Evolutionary conservation across 2,888 invertebrate species (phyloP).

Genomic region (Cecidostiba fungosa): DNA sequence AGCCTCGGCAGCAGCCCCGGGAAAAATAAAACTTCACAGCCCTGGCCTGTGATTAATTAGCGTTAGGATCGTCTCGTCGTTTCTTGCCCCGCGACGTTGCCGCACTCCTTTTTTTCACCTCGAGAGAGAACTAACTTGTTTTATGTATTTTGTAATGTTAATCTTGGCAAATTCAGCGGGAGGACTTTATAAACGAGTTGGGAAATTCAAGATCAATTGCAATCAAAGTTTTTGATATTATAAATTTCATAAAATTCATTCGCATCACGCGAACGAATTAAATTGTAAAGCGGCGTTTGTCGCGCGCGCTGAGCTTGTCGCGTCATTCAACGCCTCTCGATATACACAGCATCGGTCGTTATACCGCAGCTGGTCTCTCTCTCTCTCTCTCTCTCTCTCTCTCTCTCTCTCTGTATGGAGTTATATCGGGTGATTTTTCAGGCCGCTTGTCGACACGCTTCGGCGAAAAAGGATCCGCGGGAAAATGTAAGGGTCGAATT

Average conservation of each 20-base stretch:
- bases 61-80: slow-evolving; percentile 43
- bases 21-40: slow-evolving; percentile 49
- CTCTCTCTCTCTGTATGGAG: no score
- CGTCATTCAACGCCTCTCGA: background rate
- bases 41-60: slow-evolving; percentile 54
- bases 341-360: background rate
- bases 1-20: slow-evolving; percentile 45
- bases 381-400: no score
- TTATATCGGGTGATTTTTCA: slow-evolving; percentile 8
- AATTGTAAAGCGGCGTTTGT: slow-evolving; percentile 40
- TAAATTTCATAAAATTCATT: background rate
- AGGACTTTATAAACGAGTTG: background rate
- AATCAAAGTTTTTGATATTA: no score
- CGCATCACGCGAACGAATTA: slow-evolving; percentile 16
- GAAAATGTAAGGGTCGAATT: background rate
- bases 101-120: background rate
- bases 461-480: background rate
- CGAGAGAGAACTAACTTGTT: slow-evolving; percentile 25
- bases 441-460: background rate
- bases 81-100: background rate
- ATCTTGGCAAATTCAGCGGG: slow-evolving; percentile 39
- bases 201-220: no score
- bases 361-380: background rate
- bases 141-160: slow-evolving; percentile 56
- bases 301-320: background rate